These are phyloP conservation scores for Drosophila affinis DNA, from an alignment of 2,888 invertebrate species.

Conservation along the genomic window DNA sequence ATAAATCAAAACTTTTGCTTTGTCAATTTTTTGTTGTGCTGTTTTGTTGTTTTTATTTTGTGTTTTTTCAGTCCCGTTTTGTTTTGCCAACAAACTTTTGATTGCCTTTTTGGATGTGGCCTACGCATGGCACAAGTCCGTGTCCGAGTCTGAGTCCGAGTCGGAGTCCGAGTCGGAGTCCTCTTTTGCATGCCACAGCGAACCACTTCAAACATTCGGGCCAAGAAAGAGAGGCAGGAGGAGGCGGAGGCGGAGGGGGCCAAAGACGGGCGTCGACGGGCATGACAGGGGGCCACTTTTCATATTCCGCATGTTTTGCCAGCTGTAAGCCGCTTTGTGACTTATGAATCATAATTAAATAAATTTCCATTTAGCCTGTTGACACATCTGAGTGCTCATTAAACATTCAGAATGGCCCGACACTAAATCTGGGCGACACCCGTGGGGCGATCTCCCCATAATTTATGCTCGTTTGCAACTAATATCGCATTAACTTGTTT, in stretches of 20 bases:
- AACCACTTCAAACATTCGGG: constrained; percentile 46
- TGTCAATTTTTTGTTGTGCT: constrained; percentile 25
- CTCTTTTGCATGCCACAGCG: constrained; percentile 31
- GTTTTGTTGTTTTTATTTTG: neutral
- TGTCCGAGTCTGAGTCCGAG: neutral
- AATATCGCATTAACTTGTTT: constrained; percentile 67
- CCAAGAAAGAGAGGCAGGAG: neutral
- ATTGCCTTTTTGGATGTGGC: constrained; percentile 65
- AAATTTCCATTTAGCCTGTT: constrained; percentile 72
- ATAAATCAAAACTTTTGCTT: constrained; percentile 71
- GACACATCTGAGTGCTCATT: constrained; percentile 78
- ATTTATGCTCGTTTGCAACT: constrained; percentile 66
- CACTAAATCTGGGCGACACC: constrained; percentile 58
- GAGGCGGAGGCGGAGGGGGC: neutral
- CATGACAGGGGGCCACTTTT: constrained; percentile 52
- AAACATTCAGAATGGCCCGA: constrained; percentile 66
- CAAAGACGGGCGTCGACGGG: neutral
- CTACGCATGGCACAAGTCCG: constrained; percentile 20
- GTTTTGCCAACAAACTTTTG: constrained; percentile 57
- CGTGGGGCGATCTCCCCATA: constrained; percentile 58
- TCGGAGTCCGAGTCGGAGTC: neutral
- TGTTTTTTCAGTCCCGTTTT: neutral
- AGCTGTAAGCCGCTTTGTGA: constrained; percentile 28
- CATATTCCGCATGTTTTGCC: constrained; percentile 39
- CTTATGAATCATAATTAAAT: constrained; percentile 68